Evolutionary conservation across 2,888 invertebrate species (phyloP).

Genomic region (Folsomia manolachei): DNA sequence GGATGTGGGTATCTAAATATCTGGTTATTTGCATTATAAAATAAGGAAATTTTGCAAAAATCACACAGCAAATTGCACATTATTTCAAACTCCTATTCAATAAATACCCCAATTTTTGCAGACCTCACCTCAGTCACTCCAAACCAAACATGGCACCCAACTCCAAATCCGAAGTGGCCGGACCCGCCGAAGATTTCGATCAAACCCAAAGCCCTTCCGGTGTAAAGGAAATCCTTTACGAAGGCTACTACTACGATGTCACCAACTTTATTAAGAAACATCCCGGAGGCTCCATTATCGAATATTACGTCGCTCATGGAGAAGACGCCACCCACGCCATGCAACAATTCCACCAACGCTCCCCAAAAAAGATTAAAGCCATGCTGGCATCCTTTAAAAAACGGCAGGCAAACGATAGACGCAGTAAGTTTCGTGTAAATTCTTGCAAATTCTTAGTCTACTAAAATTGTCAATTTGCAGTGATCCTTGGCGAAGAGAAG

Average conservation of each 20-base stretch:
- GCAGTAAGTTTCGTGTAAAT: constrained; percentile 27
- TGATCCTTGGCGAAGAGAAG: constrained; percentile 29
- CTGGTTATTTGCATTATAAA: too few species aligned
- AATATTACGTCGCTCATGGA: constrained; percentile 41
- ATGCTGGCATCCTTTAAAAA: constrained; percentile 41
- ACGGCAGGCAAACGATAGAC: constrained; percentile 35
- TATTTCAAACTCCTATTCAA: too few species aligned
- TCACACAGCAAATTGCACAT: too few species aligned
- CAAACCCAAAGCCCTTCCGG: not conserved
- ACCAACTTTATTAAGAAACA: constrained; percentile 25
- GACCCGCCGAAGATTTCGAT: not conserved
- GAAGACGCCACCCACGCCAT: constrained; percentile 47
- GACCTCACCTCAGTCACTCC: too few species aligned
- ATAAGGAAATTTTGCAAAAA: too few species aligned
- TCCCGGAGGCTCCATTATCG: constrained; percentile 46
- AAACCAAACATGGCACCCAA: constrained; percentile 30
- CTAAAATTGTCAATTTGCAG: constrained; percentile 11
- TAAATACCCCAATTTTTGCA: too few species aligned
- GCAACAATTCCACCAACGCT: constrained; percentile 46
- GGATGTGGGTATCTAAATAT: too few species aligned
- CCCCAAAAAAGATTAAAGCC: constrained; percentile 31
- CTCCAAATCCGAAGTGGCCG: constrained; percentile 8
- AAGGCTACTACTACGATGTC: constrained; percentile 45
- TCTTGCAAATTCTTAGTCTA: not conserved
- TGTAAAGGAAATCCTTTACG: constrained; percentile 41